A percentile compares a stretch with the other conserved stretches of the same genome.
phyloP scores from a whole-genome alignment of 1,140 invertebrate genomes.

The Megathymus violae region DNA sequence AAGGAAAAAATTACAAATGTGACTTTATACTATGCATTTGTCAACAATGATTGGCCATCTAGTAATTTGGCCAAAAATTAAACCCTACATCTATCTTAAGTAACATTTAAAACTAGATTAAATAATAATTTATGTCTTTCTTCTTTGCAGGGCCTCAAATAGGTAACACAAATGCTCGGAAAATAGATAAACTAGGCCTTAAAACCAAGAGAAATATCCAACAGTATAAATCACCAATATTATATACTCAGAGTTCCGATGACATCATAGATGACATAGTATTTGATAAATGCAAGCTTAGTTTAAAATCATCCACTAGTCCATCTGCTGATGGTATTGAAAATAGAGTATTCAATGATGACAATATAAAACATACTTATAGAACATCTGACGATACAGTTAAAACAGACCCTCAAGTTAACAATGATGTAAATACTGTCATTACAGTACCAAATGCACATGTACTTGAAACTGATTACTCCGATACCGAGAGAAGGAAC shows the following conservation, averaged over 20 bases:
- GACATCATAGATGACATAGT: constrained; percentile 57
- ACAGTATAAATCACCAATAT: constrained; percentile 51
- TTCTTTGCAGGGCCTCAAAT: constrained; percentile 44
- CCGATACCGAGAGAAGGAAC: constrained; percentile 30
- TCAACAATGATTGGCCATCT: too few relatives aligned
- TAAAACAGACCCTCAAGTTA: too few relatives aligned
- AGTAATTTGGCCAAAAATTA: too few relatives aligned
- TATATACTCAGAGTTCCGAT: constrained; percentile 58
- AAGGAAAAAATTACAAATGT: too few relatives aligned
- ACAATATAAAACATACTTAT: constrained; percentile 32
- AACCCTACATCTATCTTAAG: too few relatives aligned
- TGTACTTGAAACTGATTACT: constrained; percentile 40
- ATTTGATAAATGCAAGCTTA: constrained; percentile 74
- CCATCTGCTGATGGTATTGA: constrained; percentile 16
- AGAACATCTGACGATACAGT: constrained; percentile 28
- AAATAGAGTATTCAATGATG: constrained; percentile 26
- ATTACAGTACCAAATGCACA: constrained; percentile 11
- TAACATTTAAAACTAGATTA: too few relatives aligned
- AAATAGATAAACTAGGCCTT: constrained; percentile 55
- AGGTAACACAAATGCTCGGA: constrained; percentile 46
- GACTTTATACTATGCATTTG: too few relatives aligned
- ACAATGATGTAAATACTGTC: constrained; percentile 29
- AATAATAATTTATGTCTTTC: constrained; percentile 6
- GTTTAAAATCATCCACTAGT: constrained; percentile 54
- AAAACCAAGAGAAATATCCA: constrained; percentile 46